A percentile compares a stretch with the other conserved stretches of the same genome.
These are phyloP conservation scores for Drosophila sp. DNA, from an alignment of 1,140 invertebrate genomes.

Conservation along the genomic window DNA sequence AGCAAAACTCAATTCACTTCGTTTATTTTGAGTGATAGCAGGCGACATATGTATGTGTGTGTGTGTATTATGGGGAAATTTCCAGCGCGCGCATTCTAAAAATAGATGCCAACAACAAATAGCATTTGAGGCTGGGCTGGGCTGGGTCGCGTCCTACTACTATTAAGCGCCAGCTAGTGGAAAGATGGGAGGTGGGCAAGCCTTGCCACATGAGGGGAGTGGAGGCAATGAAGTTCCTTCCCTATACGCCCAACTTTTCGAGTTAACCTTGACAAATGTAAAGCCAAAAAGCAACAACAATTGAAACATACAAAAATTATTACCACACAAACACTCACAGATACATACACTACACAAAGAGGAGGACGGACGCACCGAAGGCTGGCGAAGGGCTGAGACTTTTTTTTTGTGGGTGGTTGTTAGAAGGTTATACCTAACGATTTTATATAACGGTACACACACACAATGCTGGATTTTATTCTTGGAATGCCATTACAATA, in stretches of 20 bases:
- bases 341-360: not conserved
- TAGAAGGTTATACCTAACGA: conserved; percentile 46
- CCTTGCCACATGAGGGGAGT: no score
- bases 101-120: conserved; percentile 67
- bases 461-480: conserved; percentile 50
- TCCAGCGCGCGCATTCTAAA: conserved; percentile 75
- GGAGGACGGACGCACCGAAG: not conserved
- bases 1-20: conserved; percentile 40
- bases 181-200: conserved; percentile 1
- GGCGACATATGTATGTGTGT: conserved; percentile 29
- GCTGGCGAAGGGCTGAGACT: not conserved
- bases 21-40: conserved; percentile 75
- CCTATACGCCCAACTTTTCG: not conserved
- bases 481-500: conserved; percentile 66
- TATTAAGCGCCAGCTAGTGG: conserved; percentile 24
- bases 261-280: conserved; percentile 66
- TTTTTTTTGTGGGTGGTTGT: conserved; percentile 22
- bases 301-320: conserved; percentile 36
- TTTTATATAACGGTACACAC: conserved; percentile 61
- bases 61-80: conserved; percentile 66
- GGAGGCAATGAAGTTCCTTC: conserved; percentile 34
- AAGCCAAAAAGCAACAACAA: conserved; percentile 46
- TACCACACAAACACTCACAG: conserved; percentile 18
- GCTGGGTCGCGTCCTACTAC: not conserved
- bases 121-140: conserved; percentile 42